Conservation (phyloP, 2,797 vertebrate genomes). For the Anabacerthia variegaticeps region DNA sequence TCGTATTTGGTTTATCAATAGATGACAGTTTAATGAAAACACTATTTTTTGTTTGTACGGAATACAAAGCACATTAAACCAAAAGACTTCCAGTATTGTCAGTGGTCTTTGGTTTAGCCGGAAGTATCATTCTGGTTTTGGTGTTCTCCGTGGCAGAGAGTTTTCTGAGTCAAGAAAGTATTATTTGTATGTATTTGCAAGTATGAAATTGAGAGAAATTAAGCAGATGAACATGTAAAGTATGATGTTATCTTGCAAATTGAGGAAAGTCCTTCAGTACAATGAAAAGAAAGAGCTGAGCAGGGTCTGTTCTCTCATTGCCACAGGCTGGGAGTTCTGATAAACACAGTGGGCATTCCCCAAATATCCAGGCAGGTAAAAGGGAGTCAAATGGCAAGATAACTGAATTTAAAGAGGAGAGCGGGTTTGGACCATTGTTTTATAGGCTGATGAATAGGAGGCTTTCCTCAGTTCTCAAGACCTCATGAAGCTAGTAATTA, state of each 20-base stretch:
- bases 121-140: neutral
- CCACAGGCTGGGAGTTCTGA: neutral
- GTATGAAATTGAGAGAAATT: neutral
- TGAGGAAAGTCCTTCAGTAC: neutral
- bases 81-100: neutral
- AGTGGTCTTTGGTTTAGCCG: neutral
- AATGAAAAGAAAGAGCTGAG: neutral
- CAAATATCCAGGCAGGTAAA: neutral
- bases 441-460: neutral
- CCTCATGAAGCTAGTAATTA: neutral
- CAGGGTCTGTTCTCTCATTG: neutral
- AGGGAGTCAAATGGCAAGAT: neutral
- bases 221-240: neutral
- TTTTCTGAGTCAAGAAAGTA: neutral
- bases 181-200: neutral
- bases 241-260: neutral
- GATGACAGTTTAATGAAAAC: neutral
- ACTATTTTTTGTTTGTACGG: neutral
- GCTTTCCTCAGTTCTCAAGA: neutral
- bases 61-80: neutral
- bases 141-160: neutral
- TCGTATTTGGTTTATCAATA: neutral
- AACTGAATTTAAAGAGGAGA: neutral
- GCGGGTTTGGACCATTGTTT: neutral
- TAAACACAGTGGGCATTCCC: rapidly evolving